Evolutionary conservation across 2,797 vertebrate genomes (phyloP), one percentile per base, ranked within the genome.

Genomic region (Alcedo atthis): DNA sequence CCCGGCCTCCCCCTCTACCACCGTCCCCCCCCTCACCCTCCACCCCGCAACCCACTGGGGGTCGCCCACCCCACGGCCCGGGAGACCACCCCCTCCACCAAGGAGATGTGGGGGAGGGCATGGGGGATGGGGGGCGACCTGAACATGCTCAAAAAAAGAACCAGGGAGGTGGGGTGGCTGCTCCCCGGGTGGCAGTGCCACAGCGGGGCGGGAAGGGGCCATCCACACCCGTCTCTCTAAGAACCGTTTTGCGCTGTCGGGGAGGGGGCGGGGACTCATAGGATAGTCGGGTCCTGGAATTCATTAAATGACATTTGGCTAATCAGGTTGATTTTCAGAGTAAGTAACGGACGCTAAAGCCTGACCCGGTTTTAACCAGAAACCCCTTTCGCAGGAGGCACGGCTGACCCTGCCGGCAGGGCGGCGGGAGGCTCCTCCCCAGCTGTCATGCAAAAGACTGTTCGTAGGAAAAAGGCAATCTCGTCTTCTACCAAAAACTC

Each of bases 211-310:
- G 55, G 33, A 54, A 19, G 25, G 30, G 24, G 5, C 18, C 55
- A 5, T 32, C 32, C n/a, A 1, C 58, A 6, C 6, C 26, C 2
- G 4, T 26, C 9, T 20, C 67, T 12, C 9, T 6, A 4, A 15
- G 17, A 49, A 55, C 30, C 5, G 0, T 21, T 25, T 1, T 68
- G 10, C 4, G 10, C 6, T 13, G 15, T 1, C 12, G 12, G 21
- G 15, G 8, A 7, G 25, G n/a, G 17, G 25, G 17, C 12, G 46
- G 30, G 5, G 24, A 13, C 3, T 25, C 48, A 5, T 6, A 8
- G 24, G 49, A 2, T 18, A 35, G 26, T 15, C 19, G 9, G 21
- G 5, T 15, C 30, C 28, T 7, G 70, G 51, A 26, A 32, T 71
- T 53, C 62, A 6, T 35, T 51, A 59, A 35, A 26, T 9, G 40